Evolutionary conservation across 2,888 invertebrate species (phyloP), one percentile per base, ranked within the genome.

Genomic region (Yponomeuta evonymella): DNA sequence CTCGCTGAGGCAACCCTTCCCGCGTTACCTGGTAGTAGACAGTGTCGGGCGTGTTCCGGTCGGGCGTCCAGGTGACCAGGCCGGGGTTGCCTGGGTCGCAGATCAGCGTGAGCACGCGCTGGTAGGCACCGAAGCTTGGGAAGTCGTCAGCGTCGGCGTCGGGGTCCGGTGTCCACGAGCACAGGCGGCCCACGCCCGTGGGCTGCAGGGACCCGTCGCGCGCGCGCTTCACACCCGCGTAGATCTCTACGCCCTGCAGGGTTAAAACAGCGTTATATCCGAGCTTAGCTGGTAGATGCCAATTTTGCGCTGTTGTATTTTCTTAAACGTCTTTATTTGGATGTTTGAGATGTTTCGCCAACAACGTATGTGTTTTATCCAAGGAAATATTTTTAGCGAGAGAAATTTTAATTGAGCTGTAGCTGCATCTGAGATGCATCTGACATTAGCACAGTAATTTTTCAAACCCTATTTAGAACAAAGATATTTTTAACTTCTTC

Each of bases 61-160:
- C 97, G 0, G 98, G 98, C 0, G 95, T 96, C 97, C 97, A 98
- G 73, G 95, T 94, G 63, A 98, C 94, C 64, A 97, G 93, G 11
- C 97, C 98, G 0, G 97, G 97, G 78, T 95, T 95, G 4, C 97
- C 97, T 72, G 93, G 93, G 79, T 97, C 97, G 83, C 98, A 98
- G 77, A 95, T 94, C 1, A 98, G 93, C 29, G 96, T 96, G 30
- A 98, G 88, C 0, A 96, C 96, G 48, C 98, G 93, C 87, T 98
- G 98, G 85, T 97, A 98, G 6, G 97, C 97, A 0, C 97, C 98
- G 81, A 98, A 98, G 11, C 97, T 97, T 15, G 95, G 94, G 83
- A 94, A 98, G 72, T 96, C 96, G 79, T 97, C 97, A 0, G 97
- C 96, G 0, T 88, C 88, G 0, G 97, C 96, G 1, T 94, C 94